Conservation (phyloP, 2,113 vertebrate species). For the Coptodon rendalli region DNA sequence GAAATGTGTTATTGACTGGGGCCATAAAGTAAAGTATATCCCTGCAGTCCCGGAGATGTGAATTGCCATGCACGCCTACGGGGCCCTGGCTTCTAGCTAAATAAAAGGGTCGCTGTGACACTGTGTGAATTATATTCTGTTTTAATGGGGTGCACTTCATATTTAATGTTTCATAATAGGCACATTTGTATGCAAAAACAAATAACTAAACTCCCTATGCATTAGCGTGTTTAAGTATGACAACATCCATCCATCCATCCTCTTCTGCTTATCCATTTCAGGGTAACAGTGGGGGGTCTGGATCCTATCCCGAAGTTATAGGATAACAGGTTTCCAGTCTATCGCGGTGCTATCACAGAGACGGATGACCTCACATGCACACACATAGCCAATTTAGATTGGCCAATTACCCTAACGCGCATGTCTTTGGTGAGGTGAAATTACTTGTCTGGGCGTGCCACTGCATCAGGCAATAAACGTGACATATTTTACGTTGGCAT, state of each 20-base stretch:
- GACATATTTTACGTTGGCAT: not conserved
- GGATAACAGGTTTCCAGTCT: not conserved
- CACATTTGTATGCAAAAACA: not conserved
- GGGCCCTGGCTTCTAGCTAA: not conserved
- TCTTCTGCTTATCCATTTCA: not conserved
- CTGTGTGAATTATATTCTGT: not conserved
- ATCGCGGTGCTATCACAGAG: fast-evolving
- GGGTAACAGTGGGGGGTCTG: not conserved
- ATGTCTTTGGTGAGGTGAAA: not conserved
- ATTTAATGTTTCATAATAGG: not conserved
- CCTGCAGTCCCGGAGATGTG: not conserved
- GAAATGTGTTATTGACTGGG: slow-evolving; percentile 23
- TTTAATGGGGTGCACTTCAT: not conserved
- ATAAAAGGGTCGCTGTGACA: not conserved
- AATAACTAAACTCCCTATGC: not conserved
- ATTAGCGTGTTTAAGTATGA: not conserved
- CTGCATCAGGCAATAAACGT: not conserved
- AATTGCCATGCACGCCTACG: not conserved
- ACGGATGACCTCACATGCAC: not conserved
- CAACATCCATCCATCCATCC: not conserved
- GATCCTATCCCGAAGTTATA: not conserved
- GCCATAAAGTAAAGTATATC: not conserved
- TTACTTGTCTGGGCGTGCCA: not conserved
- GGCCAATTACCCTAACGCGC: not conserved
- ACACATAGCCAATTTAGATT: not conserved